Conservation (phyloP, 2,113 vertebrate genomes). For the Zapus hudsonius region DNA sequence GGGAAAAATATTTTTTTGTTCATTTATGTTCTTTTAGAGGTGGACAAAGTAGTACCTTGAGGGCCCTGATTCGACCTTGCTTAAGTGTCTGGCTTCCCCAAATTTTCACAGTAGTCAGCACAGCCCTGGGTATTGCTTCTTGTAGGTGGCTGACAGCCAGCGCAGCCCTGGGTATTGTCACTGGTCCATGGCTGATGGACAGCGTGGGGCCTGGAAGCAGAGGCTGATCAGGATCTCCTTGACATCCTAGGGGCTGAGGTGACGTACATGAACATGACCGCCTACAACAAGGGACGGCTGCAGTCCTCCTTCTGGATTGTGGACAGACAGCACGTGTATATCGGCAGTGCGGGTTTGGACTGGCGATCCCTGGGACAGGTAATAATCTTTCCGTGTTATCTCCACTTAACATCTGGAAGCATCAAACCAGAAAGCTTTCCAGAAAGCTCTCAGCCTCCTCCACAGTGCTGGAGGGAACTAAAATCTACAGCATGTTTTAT, state of each 20-base stretch:
- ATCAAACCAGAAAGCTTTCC: background rate
- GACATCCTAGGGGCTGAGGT: constrained; percentile 91
- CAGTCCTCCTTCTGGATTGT: constrained; percentile 98
- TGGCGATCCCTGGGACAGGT: constrained; percentile 95
- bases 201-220: background rate
- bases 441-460: rapidly evolving
- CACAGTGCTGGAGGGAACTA: background rate
- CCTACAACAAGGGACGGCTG: constrained; percentile 93
- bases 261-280: constrained; percentile 93
- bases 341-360: constrained; percentile 95
- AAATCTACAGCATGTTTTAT: background rate
- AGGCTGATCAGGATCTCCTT: constrained; percentile 68
- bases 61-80: background rate
- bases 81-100: background rate
- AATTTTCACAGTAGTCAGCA: background rate
- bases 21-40: background rate
- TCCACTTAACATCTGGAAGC: background rate
- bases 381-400: constrained; percentile 81
- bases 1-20: background rate
- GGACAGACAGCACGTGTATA: constrained; percentile 94
- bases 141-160: background rate
- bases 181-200: background rate
- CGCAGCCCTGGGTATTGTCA: background rate
- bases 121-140: background rate
- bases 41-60: background rate